Evolutionary conservation across 2,113 vertebrate genomes (phyloP).

Genomic region (Recurvirostra avosetta): DNA sequence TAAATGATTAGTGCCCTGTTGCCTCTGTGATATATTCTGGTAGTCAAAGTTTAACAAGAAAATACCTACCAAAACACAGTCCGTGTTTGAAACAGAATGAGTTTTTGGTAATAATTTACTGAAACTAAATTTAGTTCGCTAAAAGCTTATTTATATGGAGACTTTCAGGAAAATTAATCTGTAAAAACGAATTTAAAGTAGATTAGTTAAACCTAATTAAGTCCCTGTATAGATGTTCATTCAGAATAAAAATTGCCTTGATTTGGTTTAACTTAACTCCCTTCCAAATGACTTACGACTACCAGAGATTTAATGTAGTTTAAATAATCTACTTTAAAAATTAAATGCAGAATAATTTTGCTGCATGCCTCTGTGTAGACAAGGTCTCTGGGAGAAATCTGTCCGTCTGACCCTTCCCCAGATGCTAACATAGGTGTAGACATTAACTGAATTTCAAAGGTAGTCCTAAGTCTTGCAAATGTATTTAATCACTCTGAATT

Average conservation of each 20-base stretch:
- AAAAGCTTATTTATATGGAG: not conserved
- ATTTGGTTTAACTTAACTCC: slow-evolving; percentile 54
- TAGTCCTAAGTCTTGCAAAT: not conserved
- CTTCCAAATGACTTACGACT: slow-evolving; percentile 25
- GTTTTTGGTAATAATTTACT: not conserved
- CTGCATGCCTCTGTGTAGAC: not conserved
- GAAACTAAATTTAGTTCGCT: not conserved
- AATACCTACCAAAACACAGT: not conserved
- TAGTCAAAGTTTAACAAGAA: not conserved
- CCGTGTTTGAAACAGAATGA: not conserved
- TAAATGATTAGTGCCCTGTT: not conserved
- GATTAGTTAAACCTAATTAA: slow-evolving; percentile 56
- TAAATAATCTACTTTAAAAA: slow-evolving; percentile 55
- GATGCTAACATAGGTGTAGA: not conserved
- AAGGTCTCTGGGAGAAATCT: not conserved
- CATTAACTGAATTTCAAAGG: not conserved
- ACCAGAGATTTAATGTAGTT: slow-evolving; percentile 30
- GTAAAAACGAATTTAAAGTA: slow-evolving; percentile 21
- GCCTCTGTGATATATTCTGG: not conserved
- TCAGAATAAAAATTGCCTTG: slow-evolving; percentile 33
- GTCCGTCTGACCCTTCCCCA: not conserved
- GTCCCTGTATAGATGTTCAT: slow-evolving; percentile 1
- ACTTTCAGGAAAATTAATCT: slow-evolving; percentile 41
- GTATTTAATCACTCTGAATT: not conserved
- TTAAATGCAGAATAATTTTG: slow-evolving; percentile 19